Base-by-base conservation (phyloP, 2,797 vertebrate species). In the Crocodylus rhombifer region DNA sequence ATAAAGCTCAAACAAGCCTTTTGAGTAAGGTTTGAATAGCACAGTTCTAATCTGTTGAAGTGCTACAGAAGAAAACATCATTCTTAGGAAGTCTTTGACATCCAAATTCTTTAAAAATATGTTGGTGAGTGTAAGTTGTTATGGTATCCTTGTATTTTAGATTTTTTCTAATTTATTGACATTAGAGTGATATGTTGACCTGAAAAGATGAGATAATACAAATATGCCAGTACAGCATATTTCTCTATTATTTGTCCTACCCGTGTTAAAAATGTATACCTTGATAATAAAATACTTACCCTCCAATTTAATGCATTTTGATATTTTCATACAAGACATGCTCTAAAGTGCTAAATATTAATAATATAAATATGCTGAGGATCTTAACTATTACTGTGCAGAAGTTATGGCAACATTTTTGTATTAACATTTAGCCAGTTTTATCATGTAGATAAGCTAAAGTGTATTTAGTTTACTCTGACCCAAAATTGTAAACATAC, bases 101-200 rank as follows among this genome's bases (percentile, higher is more conserved):
- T 86, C 63, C 57, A 42, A 86, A 82, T 82, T 82, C 58, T 82
- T 60, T 82, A 81, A 63, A 56, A 86, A 76, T 77, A 90, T 82
- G 74, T 82, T 30, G 65, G 65, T 82, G 74, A 91, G 65, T 87
- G 55, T 69, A 82, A 64, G 30, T 77, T 77, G 9, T 73, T 73
- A 23, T 51, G 23, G 23, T 51, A 36, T 36, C 51, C 20, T 42
- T 42, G 11, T 14, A 4, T 15, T 26, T 42, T 33, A 73, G 36
- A 51, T 51, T 73, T 71, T 60, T 77, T 51, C 69, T 30, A 64
- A 73, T 86, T 86, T 28, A 77, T 61, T 57, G 42, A 61, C 57
- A 83, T 51, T 36, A 73, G 13, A 42, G 69, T 26, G 9, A 51
- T 73, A 36, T 51, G 69, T 73, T 25, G 69, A 23, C 69, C 25